Evolutionary conservation across 2,113 vertebrate genomes (phyloP).

Genomic region (Sinocyclocheilus maitianheensis): DNA sequence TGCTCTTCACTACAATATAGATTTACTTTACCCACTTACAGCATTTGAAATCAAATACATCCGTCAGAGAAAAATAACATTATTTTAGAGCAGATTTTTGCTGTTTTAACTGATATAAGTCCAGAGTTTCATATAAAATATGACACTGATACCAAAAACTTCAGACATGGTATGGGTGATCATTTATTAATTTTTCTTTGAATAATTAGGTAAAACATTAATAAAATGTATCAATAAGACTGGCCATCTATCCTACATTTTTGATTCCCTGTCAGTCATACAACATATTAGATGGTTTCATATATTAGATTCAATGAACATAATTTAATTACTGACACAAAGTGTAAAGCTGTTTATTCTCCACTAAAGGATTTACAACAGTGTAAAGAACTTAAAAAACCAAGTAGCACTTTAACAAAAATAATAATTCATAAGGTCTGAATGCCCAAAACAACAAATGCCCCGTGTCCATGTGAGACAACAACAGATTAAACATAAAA

Average conservation of each 20-base stretch:
- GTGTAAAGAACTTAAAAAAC: background rate
- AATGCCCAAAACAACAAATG: constrained; percentile 11
- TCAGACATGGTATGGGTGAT: constrained; percentile 13
- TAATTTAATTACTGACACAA: background rate
- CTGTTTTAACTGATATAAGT: background rate
- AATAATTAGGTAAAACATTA: constrained; percentile 26
- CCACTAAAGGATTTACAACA: background rate
- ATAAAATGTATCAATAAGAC: background rate
- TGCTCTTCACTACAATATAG: background rate
- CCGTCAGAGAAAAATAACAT: background rate
- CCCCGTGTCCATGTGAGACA: background rate
- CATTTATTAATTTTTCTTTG: constrained; percentile 14
- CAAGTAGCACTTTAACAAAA: background rate
- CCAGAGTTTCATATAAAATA: background rate
- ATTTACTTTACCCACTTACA: background rate
- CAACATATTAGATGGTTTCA: background rate
- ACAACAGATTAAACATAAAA: background rate
- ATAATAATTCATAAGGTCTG: background rate
- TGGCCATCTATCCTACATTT: background rate
- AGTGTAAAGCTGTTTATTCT: background rate
- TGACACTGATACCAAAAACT: background rate
- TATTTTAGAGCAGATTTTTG: background rate
- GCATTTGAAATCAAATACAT: background rate
- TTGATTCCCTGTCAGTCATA: background rate
- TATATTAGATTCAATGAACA: background rate